A percentile compares a stretch with the other conserved stretches of the same genome.
Conservation (phyloP, 2,888 invertebrate genomes). For the Lamellibrachia satsuma region DNA sequence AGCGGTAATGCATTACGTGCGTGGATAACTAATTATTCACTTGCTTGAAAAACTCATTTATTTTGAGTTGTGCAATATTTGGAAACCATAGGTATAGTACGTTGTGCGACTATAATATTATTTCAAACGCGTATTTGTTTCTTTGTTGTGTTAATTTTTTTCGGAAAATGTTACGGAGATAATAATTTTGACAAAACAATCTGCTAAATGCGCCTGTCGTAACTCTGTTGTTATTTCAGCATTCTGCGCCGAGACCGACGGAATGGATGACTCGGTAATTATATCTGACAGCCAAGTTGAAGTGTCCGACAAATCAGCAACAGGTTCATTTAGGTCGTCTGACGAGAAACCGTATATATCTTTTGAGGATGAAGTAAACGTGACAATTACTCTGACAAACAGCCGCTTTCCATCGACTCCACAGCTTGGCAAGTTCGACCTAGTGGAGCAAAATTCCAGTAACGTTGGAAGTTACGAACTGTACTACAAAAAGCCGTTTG, state of each 20-base stretch:
- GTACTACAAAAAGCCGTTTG: slow-evolving; percentile 19
- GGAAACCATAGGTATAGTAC: too few species aligned
- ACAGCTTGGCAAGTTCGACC: slow-evolving; percentile 18
- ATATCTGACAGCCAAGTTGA: slow-evolving; percentile 1
- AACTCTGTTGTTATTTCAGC: background rate
- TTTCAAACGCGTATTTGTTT: too few species aligned
- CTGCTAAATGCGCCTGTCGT: background rate
- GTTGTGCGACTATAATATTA: too few species aligned
- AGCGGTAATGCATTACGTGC: too few species aligned
- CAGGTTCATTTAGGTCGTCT: background rate
- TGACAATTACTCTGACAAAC: slow-evolving; percentile 19
- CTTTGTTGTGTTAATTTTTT: too few species aligned
- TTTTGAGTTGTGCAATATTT: too few species aligned
- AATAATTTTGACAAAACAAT: too few species aligned
- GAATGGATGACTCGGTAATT: slow-evolving; percentile 1
- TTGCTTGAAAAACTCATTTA: too few species aligned
- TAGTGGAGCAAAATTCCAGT: background rate
- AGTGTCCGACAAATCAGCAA: background rate
- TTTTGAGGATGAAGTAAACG: slow-evolving; percentile 19
- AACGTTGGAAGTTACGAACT: slow-evolving; percentile 24
- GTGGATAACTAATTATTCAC: too few species aligned
- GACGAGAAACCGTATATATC: background rate
- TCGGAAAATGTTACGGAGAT: too few species aligned
- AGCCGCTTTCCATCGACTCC: background rate
- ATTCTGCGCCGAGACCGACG: background rate